Base-by-base conservation (phyloP, 37 sponge, comb jelly and placozoan species). In the Beroe ovata region DNA sequence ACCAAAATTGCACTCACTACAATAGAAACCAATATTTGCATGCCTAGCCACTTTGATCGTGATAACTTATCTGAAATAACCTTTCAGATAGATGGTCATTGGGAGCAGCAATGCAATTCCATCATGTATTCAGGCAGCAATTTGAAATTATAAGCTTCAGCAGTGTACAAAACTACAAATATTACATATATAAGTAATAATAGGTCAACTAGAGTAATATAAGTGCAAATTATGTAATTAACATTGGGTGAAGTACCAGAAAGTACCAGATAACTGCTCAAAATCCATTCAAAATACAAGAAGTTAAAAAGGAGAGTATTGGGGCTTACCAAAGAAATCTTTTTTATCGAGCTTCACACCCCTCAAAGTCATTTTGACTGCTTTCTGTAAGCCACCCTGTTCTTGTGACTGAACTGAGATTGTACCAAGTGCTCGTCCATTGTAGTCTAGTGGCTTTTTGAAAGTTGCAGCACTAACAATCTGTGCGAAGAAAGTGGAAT, bases 261-360 rank as follows among this genome's bases (percentile, higher is more conserved):
- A n/a, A n/a, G n/a, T n/a, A n/a, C n/a, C n/a, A n/a, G n/a, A n/a
- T n/a, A n/a, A n/a, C n/a, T n/a, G n/a, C n/a, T n/a, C n/a, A n/a
- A n/a, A n/a, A n/a, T n/a, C n/a, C n/a, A n/a, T n/a, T n/a, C n/a
- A n/a, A n/a, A n/a, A n/a, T n/a, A n/a, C n/a, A n/a, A n/a, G n/a
- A n/a, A n/a, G n/a, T n/a, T n/a, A n/a, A n/a, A n/a, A n/a, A n/a
- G n/a, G n/a, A n/a, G n/a, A n/a, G n/a, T n/a, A n/a, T n/a, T n/a
- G n/a, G 54, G 14, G 41, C 84, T 41, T 77, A 77, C 84, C 84
- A 41, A 77, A 77, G 29, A 22, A 77, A 40, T 77, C 84, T 25
- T 77, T 77, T 36, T 77, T 77, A 35, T 77, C 84, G 3, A 77
- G 54, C 21, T 77, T 77, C 14, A 77, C 84, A 20, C 84, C 84